Evolutionary conservation across 1,140 invertebrate genomes (phyloP).

Genomic region (Palaemon carinicauda): DNA sequence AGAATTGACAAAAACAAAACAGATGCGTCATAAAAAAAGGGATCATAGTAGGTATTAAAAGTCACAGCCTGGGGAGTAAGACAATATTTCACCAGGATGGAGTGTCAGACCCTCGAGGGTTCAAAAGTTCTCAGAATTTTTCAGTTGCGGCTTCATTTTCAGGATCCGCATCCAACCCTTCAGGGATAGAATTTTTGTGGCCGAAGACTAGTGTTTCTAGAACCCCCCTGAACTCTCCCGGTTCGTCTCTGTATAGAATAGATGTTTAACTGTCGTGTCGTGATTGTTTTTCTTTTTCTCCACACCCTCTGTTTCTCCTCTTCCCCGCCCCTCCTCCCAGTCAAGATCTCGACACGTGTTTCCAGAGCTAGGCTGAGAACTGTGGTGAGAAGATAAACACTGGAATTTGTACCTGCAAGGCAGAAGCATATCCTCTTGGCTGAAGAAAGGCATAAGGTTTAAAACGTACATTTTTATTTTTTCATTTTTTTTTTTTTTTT

Average conservation of each 20-base stretch:
- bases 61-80: too few relatives aligned
- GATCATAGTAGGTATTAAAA: too few relatives aligned
- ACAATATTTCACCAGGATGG: too few relatives aligned
- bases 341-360: slow-evolving; percentile 30
- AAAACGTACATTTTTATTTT: too few relatives aligned
- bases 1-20: too few relatives aligned
- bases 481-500: too few relatives aligned
- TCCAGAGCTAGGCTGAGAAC: not conserved
- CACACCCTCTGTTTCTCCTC: not conserved
- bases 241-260: not conserved
- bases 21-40: too few relatives aligned
- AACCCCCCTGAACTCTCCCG: not conserved
- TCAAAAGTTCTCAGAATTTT: too few relatives aligned
- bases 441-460: not conserved
- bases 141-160: not conserved
- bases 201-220: not conserved
- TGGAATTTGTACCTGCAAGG: not conserved
- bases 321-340: not conserved
- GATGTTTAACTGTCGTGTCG: not conserved
- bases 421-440: not conserved
- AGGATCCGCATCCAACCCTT: not conserved
- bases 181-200: not conserved
- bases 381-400: not conserved
- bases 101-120: too few relatives aligned
- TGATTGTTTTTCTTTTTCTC: not conserved